phyloP scores from a whole-genome alignment of 1,140 invertebrate genomes.

The Marisa cornuarietis region DNA sequence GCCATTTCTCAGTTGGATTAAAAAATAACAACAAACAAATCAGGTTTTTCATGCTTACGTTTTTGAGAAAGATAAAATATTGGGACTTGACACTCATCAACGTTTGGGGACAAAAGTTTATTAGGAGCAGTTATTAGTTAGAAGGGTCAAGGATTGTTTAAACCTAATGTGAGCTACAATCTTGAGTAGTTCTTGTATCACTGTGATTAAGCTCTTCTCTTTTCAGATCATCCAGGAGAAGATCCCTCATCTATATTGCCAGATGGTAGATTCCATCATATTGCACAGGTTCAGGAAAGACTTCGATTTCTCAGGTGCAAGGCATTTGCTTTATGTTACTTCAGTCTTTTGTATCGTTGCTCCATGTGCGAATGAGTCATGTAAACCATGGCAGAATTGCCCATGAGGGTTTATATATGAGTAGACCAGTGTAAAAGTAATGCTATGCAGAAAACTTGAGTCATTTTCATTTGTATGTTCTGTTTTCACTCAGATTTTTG shows the following conservation, averaged over 20 bases:
- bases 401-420: background rate
- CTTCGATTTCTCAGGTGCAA: slow-evolving; percentile 91
- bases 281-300: slow-evolving; percentile 91
- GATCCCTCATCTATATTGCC: slow-evolving; percentile 85
- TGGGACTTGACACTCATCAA: no score
- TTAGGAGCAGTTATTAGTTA: no score
- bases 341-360: background rate
- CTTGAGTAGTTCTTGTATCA: no score
- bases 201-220: no score
- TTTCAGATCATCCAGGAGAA: slow-evolving; percentile 76
- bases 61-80: no score
- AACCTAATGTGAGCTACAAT: no score
- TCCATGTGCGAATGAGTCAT: background rate
- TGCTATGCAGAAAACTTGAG: no score
- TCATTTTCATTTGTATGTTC: background rate
- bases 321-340: background rate
- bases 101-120: no score
- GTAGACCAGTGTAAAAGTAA: background rate
- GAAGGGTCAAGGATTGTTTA: no score
- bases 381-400: background rate
- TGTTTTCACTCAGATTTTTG: slow-evolving; percentile 59
- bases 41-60: no score
- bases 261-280: slow-evolving; percentile 91
- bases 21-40: no score
- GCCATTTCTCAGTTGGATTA: no score